phyloP scores from a whole-genome alignment of 2,797 vertebrate genomes.

The Premnoplex brunnescens region DNA sequence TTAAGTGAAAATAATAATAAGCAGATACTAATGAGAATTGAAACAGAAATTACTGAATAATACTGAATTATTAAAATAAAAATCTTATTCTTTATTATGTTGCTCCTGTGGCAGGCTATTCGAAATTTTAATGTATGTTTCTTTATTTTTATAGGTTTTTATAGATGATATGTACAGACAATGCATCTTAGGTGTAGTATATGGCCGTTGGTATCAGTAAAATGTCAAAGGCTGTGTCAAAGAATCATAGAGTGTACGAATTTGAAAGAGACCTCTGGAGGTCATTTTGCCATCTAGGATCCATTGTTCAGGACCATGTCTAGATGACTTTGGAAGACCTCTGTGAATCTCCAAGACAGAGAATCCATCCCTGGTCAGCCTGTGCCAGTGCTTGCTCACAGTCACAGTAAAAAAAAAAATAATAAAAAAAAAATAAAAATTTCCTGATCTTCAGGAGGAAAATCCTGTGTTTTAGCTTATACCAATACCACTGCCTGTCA shows the following conservation, averaged over 20 bases:
- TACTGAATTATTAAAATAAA: neutral
- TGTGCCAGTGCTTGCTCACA: neutral
- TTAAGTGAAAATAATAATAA: neutral
- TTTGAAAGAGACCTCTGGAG: neutral
- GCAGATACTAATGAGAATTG: neutral
- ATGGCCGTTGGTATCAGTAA: neutral
- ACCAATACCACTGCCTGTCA: neutral
- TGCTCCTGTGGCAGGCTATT: neutral
- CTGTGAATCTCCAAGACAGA: neutral
- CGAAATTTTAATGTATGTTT: neutral
- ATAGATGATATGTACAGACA: neutral
- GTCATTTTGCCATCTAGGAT: neutral
- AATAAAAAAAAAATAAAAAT: rapidly evolving
- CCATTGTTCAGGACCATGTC: rapidly evolving
- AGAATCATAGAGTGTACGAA: neutral
- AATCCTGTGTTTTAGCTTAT: neutral
- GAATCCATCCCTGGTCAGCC: neutral
- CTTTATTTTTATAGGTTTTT: neutral
- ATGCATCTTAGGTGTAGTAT: neutral
- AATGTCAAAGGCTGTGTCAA: neutral
- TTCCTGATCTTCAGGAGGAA: neutral
- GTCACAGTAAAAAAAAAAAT: neutral
- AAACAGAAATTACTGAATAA: neutral
- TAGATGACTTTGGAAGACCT: neutral
- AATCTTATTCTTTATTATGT: neutral